Conservation (phyloP, 2,888 invertebrate species). For the Caenorhabditis uteleia region DNA sequence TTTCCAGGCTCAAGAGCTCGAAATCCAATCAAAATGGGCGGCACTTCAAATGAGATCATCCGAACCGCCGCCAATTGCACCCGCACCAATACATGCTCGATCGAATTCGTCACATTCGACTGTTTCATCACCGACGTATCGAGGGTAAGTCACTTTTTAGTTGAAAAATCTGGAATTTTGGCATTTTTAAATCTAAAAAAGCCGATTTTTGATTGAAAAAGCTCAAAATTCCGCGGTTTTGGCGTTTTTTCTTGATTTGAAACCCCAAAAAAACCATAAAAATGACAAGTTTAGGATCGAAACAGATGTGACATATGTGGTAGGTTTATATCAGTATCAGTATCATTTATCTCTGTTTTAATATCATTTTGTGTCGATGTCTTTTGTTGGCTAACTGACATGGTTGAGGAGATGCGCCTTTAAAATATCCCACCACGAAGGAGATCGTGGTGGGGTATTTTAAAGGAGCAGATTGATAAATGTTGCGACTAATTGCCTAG, state of each 20-base stretch:
- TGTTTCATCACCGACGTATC: constrained; percentile 21
- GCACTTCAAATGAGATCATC: constrained; percentile 20
- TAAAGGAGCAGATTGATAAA: too few relatives aligned
- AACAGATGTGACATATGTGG: constrained; percentile 29
- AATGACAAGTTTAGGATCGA: constrained; percentile 16
- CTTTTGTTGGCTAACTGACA: too few relatives aligned
- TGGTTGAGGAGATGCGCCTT: too few relatives aligned
- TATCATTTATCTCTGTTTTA: not conserved
- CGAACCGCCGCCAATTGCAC: not conserved
- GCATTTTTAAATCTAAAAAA: not conserved
- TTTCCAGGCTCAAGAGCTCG: constrained; percentile 22
- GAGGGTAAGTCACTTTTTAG: too few relatives aligned
- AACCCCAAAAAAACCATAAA: too few relatives aligned
- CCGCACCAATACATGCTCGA: constrained; percentile 14
- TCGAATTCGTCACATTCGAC: constrained; percentile 16
- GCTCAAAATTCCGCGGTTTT: too few relatives aligned
- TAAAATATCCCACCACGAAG: too few relatives aligned
- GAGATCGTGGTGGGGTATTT: too few relatives aligned
- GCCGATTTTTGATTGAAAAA: not conserved
- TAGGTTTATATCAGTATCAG: constrained; percentile 12
- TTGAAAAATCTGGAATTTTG: constrained; percentile 17
- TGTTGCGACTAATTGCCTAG: too few relatives aligned
- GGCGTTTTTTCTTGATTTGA: too few relatives aligned
- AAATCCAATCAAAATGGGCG: constrained; percentile 34
- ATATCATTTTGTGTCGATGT: too few relatives aligned